Percentiles rank a stretch among this genome's conserved stretches.
Evolutionary conservation across 1,140 invertebrate genomes (phyloP).

Genomic region (Vanessa atalanta): DNA sequence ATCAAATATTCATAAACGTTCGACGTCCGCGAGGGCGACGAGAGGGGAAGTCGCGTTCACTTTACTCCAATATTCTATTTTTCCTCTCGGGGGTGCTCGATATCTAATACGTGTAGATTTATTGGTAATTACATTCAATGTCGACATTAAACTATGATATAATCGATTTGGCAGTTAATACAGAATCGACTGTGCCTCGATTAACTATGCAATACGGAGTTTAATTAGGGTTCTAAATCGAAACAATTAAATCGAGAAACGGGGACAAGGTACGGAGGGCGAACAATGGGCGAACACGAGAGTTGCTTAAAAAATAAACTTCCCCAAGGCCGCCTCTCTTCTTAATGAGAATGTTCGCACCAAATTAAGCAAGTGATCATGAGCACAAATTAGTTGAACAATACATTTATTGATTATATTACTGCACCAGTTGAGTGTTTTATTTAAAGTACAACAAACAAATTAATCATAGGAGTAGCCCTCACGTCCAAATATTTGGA

Average conservation of each 20-base stretch:
- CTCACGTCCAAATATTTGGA: not conserved
- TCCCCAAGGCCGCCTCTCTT: too few relatives aligned
- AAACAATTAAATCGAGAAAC: not conserved
- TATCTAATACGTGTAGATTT: not conserved
- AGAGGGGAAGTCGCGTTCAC: not conserved
- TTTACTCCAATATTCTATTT: not conserved
- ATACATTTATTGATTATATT: too few relatives aligned
- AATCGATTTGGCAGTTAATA: not conserved
- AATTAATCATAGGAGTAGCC: too few relatives aligned
- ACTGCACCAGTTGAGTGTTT: too few relatives aligned
- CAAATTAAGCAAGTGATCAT: too few relatives aligned
- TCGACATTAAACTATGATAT: not conserved
- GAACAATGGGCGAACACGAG: not conserved
- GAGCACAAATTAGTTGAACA: too few relatives aligned
- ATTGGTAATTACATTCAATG: conserved; percentile 1
- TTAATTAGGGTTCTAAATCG: not conserved
- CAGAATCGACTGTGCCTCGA: not conserved
- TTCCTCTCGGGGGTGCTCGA: not conserved
- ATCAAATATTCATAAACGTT: conserved; percentile 21
- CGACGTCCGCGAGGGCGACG: not conserved
- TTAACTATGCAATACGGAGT: not conserved
- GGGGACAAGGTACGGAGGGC: not conserved
- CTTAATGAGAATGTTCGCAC: too few relatives aligned
- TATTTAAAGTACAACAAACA: too few relatives aligned
- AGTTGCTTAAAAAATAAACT: not conserved